Conservation (phyloP, 2,888 invertebrate genomes). For the Cataglyphis rosenhaueri region DNA sequence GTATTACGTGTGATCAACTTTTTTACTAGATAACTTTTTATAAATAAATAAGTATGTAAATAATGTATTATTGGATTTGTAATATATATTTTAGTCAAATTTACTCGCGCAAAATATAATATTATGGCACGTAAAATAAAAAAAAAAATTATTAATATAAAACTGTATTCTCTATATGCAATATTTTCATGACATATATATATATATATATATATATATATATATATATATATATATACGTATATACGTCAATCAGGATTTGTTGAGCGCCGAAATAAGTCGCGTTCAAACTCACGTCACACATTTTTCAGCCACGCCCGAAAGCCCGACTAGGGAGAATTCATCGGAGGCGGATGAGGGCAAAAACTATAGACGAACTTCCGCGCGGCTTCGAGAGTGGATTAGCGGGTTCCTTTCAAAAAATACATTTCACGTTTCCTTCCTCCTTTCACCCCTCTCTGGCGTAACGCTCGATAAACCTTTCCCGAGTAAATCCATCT, state of each 20-base stretch:
- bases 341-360: conserved; percentile 33
- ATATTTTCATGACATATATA: neutral
- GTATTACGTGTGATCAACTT: neutral
- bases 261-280: conserved; percentile 26
- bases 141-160: neutral
- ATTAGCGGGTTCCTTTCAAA: conserved; percentile 55
- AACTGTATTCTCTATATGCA: neutral
- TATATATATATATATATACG: neutral
- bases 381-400: conserved; percentile 45
- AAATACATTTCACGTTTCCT: conserved; percentile 62
- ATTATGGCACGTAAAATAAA: neutral
- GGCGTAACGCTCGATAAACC: conserved; percentile 67
- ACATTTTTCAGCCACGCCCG: conserved; percentile 13
- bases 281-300: conserved; percentile 19
- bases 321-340: conserved; percentile 30
- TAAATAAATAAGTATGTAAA: neutral
- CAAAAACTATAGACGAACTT: conserved; percentile 40
- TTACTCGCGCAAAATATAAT: neutral
- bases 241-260: neutral
- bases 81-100: neutral
- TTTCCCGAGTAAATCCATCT: conserved; percentile 66
- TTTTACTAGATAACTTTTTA: neutral
- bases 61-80: neutral
- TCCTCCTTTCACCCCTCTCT: conserved; percentile 25
- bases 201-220: neutral